Conservation (phyloP, 2,888 invertebrate species). For the Nomada ruficornis region DNA sequence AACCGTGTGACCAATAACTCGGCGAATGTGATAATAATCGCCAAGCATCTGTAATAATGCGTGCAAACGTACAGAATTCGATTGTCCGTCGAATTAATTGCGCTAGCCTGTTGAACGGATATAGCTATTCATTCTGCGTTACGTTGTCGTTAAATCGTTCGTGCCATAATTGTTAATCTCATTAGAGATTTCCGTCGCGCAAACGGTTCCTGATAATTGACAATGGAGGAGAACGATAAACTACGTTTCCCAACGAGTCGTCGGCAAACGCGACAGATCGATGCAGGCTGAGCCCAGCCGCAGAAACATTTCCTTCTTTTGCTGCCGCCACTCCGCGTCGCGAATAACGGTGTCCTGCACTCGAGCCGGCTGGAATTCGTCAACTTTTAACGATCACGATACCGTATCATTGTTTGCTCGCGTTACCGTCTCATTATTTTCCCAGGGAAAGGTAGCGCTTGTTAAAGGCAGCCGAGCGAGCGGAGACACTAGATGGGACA, state of each 20-base stretch:
- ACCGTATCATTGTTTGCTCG: slow-evolving; percentile 49
- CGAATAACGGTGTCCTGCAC: slow-evolving; percentile 39
- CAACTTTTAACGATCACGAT: slow-evolving; percentile 61
- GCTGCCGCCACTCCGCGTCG: neutral
- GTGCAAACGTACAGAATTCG: slow-evolving; percentile 8
- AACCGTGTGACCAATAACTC: slow-evolving; percentile 16
- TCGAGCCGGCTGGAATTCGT: slow-evolving; percentile 49
- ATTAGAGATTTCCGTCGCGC: slow-evolving; percentile 13
- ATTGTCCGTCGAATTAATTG: slow-evolving; percentile 22
- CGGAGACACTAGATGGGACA: slow-evolving; percentile 18
- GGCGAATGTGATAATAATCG: neutral
- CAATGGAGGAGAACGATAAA: slow-evolving; percentile 16
- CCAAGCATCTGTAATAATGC: neutral
- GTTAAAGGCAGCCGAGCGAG: slow-evolving; percentile 50
- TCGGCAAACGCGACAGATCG: slow-evolving; percentile 24
- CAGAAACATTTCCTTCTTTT: slow-evolving; percentile 35
- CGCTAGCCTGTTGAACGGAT: neutral
- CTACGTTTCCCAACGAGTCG: slow-evolving; percentile 1
- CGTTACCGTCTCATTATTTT: slow-evolving; percentile 57
- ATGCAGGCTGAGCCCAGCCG: slow-evolving; percentile 18
- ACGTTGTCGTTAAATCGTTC: slow-evolving; percentile 14
- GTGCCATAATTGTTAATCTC: slow-evolving; percentile 32
- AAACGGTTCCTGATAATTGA: slow-evolving; percentile 13
- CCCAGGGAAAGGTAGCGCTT: slow-evolving; percentile 43
- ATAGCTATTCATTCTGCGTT: slow-evolving; percentile 5